A percentile compares a stretch with the other conserved stretches of the same genome.
Conservation (phyloP, 1,140 invertebrate species). For the Dinothrombium tinctorium region DNA sequence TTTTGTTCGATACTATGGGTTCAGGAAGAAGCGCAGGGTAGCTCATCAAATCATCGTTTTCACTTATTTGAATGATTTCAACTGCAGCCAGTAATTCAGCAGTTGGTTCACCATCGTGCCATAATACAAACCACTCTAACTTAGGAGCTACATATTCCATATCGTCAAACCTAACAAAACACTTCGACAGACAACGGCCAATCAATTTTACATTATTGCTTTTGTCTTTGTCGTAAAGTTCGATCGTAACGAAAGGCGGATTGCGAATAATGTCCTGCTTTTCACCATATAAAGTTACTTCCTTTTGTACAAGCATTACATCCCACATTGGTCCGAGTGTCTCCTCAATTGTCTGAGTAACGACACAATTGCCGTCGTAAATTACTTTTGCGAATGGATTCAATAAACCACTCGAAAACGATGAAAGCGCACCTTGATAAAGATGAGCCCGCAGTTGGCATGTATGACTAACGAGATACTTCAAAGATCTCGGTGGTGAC, state of each 20-base stretch:
- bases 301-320: constrained; percentile 52
- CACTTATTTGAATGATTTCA: constrained; percentile 38
- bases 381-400: constrained; percentile 65
- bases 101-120: constrained; percentile 44
- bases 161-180: constrained; percentile 40
- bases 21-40: constrained; percentile 20
- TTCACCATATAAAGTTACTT: constrained; percentile 49
- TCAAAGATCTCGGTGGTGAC: not conserved
- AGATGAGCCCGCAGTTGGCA: constrained; percentile 68
- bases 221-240: constrained; percentile 76
- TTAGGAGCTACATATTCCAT: constrained; percentile 38
- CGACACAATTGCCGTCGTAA: constrained; percentile 3
- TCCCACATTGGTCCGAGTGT: constrained; percentile 78
- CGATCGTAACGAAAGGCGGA: constrained; percentile 55
- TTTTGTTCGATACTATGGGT: constrained; percentile 21
- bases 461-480: constrained; percentile 20
- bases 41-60: not conserved
- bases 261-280: constrained; percentile 50
- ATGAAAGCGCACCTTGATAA: constrained; percentile 70
- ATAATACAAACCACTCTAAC: constrained; percentile 60
- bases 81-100: constrained; percentile 64
- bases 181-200: constrained; percentile 30
- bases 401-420: constrained; percentile 66
- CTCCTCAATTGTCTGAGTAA: constrained; percentile 45
- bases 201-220: constrained; percentile 62